These are phyloP conservation scores for Cryptosula pallasiana DNA, from an alignment of 2,888 invertebrate species.

Conservation along the genomic window DNA sequence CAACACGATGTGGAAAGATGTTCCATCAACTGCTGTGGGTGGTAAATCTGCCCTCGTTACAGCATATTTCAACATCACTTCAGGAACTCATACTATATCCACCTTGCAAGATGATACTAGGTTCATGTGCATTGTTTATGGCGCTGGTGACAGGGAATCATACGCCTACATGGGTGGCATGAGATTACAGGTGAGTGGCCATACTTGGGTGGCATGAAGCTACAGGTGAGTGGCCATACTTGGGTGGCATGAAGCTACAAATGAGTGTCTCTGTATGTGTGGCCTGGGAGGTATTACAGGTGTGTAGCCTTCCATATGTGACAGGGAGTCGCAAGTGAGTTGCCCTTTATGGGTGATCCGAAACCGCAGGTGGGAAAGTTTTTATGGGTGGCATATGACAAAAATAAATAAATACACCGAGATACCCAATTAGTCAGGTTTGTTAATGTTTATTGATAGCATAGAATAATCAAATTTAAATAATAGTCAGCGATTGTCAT, in stretches of 20 bases:
- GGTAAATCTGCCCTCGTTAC: not conserved
- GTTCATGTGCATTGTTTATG: constrained; percentile 16
- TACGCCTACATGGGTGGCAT: constrained; percentile 19
- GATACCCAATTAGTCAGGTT: no score
- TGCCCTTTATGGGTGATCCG: no score
- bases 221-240: constrained; percentile 11
- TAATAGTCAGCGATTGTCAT: no score
- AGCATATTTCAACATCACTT: not conserved
- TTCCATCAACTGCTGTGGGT: not conserved
- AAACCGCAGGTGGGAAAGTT: no score
- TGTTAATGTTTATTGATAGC: no score
- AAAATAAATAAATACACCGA: no score
- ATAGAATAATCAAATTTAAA: no score
- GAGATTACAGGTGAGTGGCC: constrained; percentile 19
- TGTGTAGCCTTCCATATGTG: no score
- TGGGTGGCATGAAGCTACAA: constrained; percentile 16
- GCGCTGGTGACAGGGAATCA: constrained; percentile 5
- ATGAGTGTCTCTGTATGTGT: not conserved
- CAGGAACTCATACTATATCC: constrained; percentile 18
- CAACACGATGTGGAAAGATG: not conserved
- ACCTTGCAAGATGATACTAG: not conserved
- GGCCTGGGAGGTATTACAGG: no score
- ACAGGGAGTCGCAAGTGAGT: no score
- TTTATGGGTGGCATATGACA: no score
- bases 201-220: constrained; percentile 15